A percentile compares a stretch with the other conserved stretches of the same genome.
These are phyloP conservation scores for Plotosus lineatus DNA, from an alignment of 2,113 vertebrate genomes.

Conservation along the genomic window DNA sequence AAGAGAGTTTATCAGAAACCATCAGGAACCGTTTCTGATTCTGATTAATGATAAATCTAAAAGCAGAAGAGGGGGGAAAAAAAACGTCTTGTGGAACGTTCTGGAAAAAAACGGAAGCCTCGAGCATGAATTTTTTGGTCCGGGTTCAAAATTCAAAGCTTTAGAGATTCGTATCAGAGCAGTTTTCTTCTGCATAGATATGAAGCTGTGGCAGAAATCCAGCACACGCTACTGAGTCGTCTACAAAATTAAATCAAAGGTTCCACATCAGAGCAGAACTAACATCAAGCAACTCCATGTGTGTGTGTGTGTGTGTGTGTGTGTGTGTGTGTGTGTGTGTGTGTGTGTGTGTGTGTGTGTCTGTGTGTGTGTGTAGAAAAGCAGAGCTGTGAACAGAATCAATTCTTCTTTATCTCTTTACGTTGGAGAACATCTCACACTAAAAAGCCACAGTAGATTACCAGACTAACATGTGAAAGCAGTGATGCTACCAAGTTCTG, in stretches of 20 bases:
- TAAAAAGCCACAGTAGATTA: slow-evolving; percentile 29
- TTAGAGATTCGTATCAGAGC: slow-evolving; percentile 23
- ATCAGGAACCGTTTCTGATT: neutral
- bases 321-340: slow-evolving; percentile 73
- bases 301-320: slow-evolving; percentile 70
- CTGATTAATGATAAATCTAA: neutral
- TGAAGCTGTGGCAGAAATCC: slow-evolving; percentile 23
- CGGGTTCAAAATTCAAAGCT: slow-evolving; percentile 17
- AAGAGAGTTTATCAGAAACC: neutral
- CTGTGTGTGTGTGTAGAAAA: slow-evolving; percentile 73
- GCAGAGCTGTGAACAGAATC: slow-evolving; percentile 73
- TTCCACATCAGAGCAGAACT: slow-evolving; percentile 75
- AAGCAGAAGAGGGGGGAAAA: neutral
- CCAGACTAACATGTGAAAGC: no score
- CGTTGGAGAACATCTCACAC: slow-evolving; percentile 59
- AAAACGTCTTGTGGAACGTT: neutral
- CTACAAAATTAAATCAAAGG: slow-evolving; percentile 39
- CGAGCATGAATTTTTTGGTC: slow-evolving; percentile 55
- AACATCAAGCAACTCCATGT: slow-evolving; percentile 67
- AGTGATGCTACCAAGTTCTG: no score
- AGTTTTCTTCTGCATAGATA: slow-evolving; percentile 73
- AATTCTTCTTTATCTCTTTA: slow-evolving; percentile 66
- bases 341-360: slow-evolving; percentile 71
- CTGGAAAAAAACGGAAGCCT: neutral
- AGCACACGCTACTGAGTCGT: slow-evolving; percentile 1